Evolutionary conservation across 2,797 vertebrate genomes (phyloP).

Genomic region (Chromobotia macracanthus): DNA sequence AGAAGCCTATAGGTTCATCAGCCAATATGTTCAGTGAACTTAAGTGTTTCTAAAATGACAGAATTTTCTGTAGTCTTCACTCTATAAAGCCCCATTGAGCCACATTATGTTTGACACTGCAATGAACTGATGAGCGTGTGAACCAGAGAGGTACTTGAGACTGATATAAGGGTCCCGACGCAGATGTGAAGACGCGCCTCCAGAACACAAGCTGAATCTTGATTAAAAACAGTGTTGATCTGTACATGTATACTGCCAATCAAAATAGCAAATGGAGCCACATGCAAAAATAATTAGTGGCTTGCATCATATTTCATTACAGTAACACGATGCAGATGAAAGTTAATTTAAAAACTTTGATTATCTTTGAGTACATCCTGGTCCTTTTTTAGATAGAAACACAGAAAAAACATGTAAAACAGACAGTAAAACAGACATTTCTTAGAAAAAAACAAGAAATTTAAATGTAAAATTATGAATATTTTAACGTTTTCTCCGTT

Average conservation of each 20-base stretch:
- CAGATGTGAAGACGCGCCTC: conserved; percentile 37
- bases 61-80: neutral
- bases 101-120: conserved; percentile 29
- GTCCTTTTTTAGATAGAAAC: neutral
- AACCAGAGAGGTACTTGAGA: conserved; percentile 43
- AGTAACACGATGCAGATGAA: neutral
- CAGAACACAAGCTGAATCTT: conserved; percentile 31
- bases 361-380: neutral
- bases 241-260: conserved; percentile 31
- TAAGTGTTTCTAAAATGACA: conserved; percentile 5
- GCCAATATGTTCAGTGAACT: neutral
- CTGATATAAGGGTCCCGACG: conserved; percentile 12
- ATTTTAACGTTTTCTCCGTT: no score
- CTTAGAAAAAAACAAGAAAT: no score
- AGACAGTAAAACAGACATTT: no score
- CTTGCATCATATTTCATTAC: conserved; percentile 8
- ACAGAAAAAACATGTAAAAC: no score
- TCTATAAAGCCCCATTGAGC: conserved; percentile 11
- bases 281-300: neutral
- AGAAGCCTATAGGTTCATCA: neutral
- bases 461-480: no score
- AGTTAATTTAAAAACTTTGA: neutral
- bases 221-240: conserved; percentile 19
- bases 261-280: neutral
- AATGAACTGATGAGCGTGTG: conserved; percentile 43